A percentile compares a stretch with the other conserved stretches of the same genome.
Evolutionary conservation across 2,113 vertebrate species (phyloP).

Genomic region (Tauraco erythrolophus): DNA sequence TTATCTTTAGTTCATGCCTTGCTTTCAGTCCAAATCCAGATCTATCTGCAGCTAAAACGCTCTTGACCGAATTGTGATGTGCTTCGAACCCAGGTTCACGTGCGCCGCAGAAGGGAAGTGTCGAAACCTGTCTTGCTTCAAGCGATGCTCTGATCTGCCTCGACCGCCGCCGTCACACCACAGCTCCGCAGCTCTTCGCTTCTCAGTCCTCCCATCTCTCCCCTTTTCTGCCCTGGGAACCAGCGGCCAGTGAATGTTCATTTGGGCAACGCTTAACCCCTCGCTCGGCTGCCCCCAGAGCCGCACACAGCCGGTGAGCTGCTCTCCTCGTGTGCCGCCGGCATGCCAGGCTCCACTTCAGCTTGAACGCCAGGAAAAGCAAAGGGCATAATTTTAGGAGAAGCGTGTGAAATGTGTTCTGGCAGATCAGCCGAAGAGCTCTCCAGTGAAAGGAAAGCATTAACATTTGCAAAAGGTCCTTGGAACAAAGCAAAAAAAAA

Average conservation of each 20-base stretch:
- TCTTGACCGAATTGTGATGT: neutral
- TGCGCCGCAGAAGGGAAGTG: rapidly evolving
- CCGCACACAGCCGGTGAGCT: neutral
- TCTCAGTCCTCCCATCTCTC: neutral
- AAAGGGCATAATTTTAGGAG: conserved; percentile 67
- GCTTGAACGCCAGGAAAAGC: neutral
- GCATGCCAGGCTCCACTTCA: neutral
- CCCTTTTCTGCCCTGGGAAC: neutral
- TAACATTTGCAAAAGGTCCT: conserved; percentile 71
- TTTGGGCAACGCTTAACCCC: conserved; percentile 23
- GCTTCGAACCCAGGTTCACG: neutral
- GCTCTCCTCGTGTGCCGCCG: neutral
- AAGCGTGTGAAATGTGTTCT: conserved; percentile 71
- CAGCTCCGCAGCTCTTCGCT: neutral
- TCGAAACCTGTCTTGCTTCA: neutral
- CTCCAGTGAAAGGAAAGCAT: conserved; percentile 55
- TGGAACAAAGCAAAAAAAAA: neutral
- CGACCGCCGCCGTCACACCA: neutral
- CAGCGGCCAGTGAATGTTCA: neutral
- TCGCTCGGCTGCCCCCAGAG: neutral
- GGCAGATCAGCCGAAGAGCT: conserved; percentile 57
- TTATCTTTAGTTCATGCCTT: neutral
- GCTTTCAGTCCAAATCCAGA: neutral
- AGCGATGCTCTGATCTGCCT: neutral
- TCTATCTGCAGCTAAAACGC: neutral